These are phyloP conservation scores for Zelostemma sp. DNA, from an alignment of 1,140 invertebrate species.

Conservation along the genomic window DNA sequence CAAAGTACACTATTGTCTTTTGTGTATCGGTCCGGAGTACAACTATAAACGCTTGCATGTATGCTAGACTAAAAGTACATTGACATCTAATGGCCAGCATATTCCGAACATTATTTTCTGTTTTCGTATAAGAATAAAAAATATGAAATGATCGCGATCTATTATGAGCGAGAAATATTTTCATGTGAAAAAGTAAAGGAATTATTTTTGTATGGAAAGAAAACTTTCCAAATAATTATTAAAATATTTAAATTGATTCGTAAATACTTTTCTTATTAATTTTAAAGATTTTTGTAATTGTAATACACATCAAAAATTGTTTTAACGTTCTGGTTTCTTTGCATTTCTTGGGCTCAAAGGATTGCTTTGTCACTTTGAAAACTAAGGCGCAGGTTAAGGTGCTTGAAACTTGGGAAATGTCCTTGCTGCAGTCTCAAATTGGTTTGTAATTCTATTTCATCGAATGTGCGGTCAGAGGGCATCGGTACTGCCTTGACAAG, in stretches of 20 bases:
- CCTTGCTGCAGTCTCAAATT: conserved; percentile 52
- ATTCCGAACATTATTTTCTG: not conserved
- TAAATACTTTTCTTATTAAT: too few species aligned
- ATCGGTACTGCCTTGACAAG: conserved; percentile 35
- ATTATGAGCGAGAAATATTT: too few species aligned
- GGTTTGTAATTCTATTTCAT: conserved; percentile 65
- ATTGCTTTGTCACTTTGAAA: conserved; percentile 31
- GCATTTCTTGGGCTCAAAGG: conserved; percentile 32
- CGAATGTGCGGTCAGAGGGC: conserved; percentile 48
- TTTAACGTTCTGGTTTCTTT: too few species aligned
- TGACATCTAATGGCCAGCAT: not conserved
- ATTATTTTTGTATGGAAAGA: too few species aligned
- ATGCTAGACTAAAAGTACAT: not conserved
- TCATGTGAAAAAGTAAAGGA: too few species aligned
- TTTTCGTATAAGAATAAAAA: not conserved
- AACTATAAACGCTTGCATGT: conserved; percentile 11
- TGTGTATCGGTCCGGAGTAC: conserved; percentile 60
- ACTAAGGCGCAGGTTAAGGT: conserved; percentile 21
- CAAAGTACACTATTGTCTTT: conserved; percentile 67
- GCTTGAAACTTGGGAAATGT: conserved; percentile 52
- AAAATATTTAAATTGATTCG: too few species aligned
- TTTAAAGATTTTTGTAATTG: too few species aligned
- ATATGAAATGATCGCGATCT: too few species aligned
- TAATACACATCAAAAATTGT: too few species aligned
- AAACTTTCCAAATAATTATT: too few species aligned